Base-by-base conservation (phyloP, 92 coral and sea anemone genomes). In the Epizoanthus ramosus region DNA sequence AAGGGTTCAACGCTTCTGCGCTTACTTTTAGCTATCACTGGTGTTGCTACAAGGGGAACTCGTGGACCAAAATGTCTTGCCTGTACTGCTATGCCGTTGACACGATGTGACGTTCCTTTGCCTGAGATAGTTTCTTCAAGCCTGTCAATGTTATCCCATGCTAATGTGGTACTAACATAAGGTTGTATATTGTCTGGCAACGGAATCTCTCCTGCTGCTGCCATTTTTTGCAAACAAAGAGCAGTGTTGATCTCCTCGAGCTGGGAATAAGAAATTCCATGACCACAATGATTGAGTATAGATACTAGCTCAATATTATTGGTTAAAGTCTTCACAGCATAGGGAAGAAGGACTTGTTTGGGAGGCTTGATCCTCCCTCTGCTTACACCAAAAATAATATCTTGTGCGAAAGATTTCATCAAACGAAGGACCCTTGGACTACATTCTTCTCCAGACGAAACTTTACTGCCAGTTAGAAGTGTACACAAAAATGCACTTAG, bases 241-340 rank as follows among this genome's bases (percentile, higher is more conserved):
- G 90, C 92, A 41, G 92, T 89, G 80, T 88, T 81, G 18, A 81
- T 84, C 54, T 89, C 92, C 61, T 85, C 89, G 8, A 89, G 59
- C 52, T 89, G 84, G 18, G 92, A 89, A 65, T 85, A 81, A 15
- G 89, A 37, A 18, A 89, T 60, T 4, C 80, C 84, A 31, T 85
- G 89, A 13, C 84, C 86, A 41, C 21, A 80, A 16, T 71, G 50
- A 17, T 85, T 88, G 1, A 88, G 57, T 9, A 74, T 50, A 73
- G 52, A 69, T 18, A 85, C 77, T 19, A 85, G 83, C 77, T 85
- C 86, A 5, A 80, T 77, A 14, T 89, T 85, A 17, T 76, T 83
- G 25, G 87, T 87, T 6, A 86, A 41, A n/a, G 74, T 84, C 61
- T 84, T 69, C 22, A 83, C 88, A n/a, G 88, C 85, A 67, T 31